phyloP scores from a whole-genome alignment of 2,888 invertebrate species.

The Dicyrtomina minuta region DNA sequence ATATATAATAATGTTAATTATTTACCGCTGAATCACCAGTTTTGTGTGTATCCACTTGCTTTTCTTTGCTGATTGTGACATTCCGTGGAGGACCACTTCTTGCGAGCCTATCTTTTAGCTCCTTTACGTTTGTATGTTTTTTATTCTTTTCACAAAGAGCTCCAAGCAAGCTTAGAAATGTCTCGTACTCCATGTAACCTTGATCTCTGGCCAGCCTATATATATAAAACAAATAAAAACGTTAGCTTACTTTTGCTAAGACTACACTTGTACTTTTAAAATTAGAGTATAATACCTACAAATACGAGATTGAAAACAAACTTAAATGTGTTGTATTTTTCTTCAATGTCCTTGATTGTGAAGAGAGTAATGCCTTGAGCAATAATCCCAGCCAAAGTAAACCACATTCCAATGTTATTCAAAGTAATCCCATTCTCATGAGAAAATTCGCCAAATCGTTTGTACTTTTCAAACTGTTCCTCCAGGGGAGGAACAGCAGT shows the following conservation, averaged over 20 bases:
- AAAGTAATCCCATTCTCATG: slow-evolving; percentile 18
- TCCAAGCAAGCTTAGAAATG: neutral
- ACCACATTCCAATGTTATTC: slow-evolving; percentile 15
- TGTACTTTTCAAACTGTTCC: slow-evolving; percentile 23
- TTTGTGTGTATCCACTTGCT: neutral
- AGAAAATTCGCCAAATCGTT: neutral
- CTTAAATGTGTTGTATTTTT: slow-evolving; percentile 1
- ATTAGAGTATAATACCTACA: too few relatives aligned
- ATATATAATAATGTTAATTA: neutral
- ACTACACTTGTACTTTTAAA: neutral
- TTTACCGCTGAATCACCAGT: neutral
- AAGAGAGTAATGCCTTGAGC: neutral
- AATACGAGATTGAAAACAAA: neutral
- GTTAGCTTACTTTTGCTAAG: neutral
- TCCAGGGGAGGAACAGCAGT: slow-evolving; percentile 12
- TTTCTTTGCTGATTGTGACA: neutral
- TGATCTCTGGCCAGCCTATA: neutral
- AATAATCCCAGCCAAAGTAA: neutral
- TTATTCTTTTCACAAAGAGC: neutral
- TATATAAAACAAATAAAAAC: neutral
- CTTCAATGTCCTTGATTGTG: neutral
- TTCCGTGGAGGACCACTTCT: slow-evolving; percentile 1
- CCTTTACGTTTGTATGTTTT: neutral
- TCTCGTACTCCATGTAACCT: slow-evolving; percentile 8
- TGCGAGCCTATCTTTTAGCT: neutral